phyloP scores from a whole-genome alignment of 2,113 vertebrate genomes.

The Xyrauchen texanus region DNA sequence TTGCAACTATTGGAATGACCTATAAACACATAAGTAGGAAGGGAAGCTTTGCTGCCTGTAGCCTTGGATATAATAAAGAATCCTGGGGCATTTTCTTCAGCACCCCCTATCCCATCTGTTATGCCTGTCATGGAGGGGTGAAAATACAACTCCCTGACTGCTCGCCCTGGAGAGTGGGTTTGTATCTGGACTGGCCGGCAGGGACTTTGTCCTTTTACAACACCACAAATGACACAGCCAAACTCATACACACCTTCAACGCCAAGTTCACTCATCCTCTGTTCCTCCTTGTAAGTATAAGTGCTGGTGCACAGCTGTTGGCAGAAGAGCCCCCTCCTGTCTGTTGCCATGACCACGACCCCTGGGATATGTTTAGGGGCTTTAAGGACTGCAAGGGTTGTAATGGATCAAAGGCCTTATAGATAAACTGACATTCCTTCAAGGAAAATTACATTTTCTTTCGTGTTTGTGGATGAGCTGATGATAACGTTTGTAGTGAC shows the following conservation, averaged over 20 bases:
- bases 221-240: background rate
- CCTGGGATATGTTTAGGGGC: conserved; percentile 12
- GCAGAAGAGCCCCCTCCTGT: background rate
- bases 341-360: conserved; percentile 22
- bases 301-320: background rate
- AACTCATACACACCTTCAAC: conserved; percentile 19
- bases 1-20: no score
- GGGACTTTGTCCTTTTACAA: conserved; percentile 14
- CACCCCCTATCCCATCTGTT: background rate
- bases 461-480: background rate
- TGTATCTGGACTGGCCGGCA: no score
- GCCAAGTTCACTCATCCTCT: conserved; percentile 2
- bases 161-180: no score
- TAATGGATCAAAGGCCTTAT: conserved; percentile 8
- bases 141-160: no score
- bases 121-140: background rate
- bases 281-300: background rate
- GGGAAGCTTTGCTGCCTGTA: no score
- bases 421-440: background rate
- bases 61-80: no score
- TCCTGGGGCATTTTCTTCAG: no score
- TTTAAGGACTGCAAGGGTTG: background rate
- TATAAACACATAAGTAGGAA: no score
- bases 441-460: background rate
- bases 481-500: background rate